Base-by-base conservation (phyloP, 2,888 invertebrate genomes). In the Cepaea hortensis region DNA sequence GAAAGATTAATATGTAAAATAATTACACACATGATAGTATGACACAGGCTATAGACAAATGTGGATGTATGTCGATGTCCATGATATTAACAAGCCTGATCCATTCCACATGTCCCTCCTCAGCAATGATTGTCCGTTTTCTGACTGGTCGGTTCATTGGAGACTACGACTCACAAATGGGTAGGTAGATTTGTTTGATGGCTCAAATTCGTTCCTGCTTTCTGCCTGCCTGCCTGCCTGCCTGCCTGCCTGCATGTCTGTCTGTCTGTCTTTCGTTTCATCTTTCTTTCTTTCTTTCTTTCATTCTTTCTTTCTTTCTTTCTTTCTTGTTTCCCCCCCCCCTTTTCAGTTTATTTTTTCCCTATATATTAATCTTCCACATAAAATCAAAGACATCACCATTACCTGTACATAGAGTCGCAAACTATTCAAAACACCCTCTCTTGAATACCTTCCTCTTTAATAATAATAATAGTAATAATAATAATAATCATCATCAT, bases 81-180 rank as follows among this genome's bases (percentile, higher is more conserved):
- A 35, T 1, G 35, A 35, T 35, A 35, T 35, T 35, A 35, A 35
- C 35, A 35, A 35, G 35, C 35, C 35, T 35, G 35, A 1, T 15
- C 35, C 48, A 15, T 75, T 23, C 23, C 7, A 3, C 23, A 5
- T 23, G 20, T 85, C 85, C 80, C 65, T 72, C 89, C 89, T 55
- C 90, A 92, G 92, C 92, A 9, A 81, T 92, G 23, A 90, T 91
- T n/a, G 92, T 92, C 35, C 85, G 92, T n/a, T 92, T 90, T 84
- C 86, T 92, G 18, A 92, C 92, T 1, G 90, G 88, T 62, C 84
- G 91, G 20, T 92, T 91, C 84, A 92, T 92, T 55, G 92, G 92
- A n/a, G 92, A 92, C 86, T 92, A 92, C 86, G 91, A 92, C 86
- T 90, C 92, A 1, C 90, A 90, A 77, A 89, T 90, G 83, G 91